phyloP scores from a whole-genome alignment of 2,888 invertebrate species.

The Frankliniella fusca region DNA sequence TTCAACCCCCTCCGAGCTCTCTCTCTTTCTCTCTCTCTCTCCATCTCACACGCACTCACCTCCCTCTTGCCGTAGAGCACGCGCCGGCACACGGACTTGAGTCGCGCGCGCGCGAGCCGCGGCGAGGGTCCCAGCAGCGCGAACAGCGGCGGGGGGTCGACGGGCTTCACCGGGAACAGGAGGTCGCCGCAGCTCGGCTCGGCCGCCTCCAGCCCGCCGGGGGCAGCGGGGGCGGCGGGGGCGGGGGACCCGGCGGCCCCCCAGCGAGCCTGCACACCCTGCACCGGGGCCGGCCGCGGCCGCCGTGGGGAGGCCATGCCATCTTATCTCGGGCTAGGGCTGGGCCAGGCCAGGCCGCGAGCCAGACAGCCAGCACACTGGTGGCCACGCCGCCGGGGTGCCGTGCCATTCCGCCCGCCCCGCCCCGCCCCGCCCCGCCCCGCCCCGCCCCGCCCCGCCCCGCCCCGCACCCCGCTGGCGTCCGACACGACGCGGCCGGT shows the following conservation, averaged over 20 bases:
- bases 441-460: not conserved
- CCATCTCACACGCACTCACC: not conserved
- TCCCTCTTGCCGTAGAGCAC: not conserved
- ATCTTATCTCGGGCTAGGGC: no score
- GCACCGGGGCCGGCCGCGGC: no score
- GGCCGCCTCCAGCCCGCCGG: not conserved
- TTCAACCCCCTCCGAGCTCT: no score
- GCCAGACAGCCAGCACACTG: no score
- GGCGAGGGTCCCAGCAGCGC: not conserved
- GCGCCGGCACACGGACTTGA: slow-evolving; percentile 1
- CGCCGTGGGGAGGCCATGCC: no score
- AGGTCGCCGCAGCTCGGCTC: slow-evolving; percentile 5
- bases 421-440: not conserved
- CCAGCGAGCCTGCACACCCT: not conserved
- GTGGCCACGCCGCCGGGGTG: not conserved
- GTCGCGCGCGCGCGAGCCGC: not conserved
- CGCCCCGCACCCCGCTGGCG: not conserved
- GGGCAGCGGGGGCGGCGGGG: not conserved
- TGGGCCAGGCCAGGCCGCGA: no score
- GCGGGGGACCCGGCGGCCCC: not conserved
- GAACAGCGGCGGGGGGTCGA: not conserved
- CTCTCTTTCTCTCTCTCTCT: no score
- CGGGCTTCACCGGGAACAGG: slow-evolving; percentile 12
- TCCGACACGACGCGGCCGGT: not conserved
- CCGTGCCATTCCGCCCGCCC: not conserved